Base-by-base conservation (phyloP, 2,888 invertebrate species). In the Caenorhabditis uteleia region DNA sequence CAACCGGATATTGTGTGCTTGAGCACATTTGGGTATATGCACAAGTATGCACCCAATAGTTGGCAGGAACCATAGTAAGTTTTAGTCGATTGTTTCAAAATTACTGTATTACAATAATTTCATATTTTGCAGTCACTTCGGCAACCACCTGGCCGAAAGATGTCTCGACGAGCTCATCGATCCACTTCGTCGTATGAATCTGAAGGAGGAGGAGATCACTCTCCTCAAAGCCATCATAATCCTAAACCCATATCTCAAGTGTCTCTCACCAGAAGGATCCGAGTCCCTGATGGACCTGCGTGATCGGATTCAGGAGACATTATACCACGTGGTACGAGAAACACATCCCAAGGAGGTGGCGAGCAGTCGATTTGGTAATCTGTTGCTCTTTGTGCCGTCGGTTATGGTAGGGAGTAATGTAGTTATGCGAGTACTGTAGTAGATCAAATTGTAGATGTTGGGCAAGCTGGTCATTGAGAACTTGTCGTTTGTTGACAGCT, bases 301-400 rank as follows among this genome's bases (percentile, higher is more conserved):
- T 1, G 82, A 82, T 49, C 66, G 82, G 8, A 71, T 82, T 21
- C 82, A 76, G 51, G 77, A 79, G 54, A 78, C 77, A 0, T 49
- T 79, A 14, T 80, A 80, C 48, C 79, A 81, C 49, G 81, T 81
- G 1, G 77, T 77, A 7, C 45, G 82, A 1, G 82, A 80, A 47
- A 79, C 77, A n/a, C 82, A 82, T 64, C 82, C 82, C 1, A 82
- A 82, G 57, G 82, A 81, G 59, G 82, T 82, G 1, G 80, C 82
- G 2, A 79, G 79, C 2, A 75, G 77, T 23, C 59, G 82, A 29
- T 82, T 82, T 49, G 82, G 82, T 36, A 82, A 82, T 56, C 66
- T 82, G 14, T 70, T 82, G 0, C 74, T 82, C 5, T 76, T 82
- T 33, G 56, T 82, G 1, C 82, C 82, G 7, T 75, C 71, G 16